Conservation (phyloP, 2,113 vertebrate genomes). For the Cyprinus carpio region DNA sequence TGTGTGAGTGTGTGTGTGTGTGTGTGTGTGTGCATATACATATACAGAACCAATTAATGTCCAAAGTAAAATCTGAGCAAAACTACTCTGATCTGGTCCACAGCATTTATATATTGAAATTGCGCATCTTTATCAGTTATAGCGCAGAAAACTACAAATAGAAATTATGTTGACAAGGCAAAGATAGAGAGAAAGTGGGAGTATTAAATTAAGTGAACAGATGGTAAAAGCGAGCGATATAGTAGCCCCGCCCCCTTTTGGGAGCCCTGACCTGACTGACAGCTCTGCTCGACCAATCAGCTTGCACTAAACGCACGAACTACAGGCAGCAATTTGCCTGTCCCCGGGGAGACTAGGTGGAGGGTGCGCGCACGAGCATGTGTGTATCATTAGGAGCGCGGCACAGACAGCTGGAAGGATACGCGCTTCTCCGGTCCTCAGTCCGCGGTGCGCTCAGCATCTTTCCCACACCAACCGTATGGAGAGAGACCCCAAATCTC, state of each 20-base stretch:
- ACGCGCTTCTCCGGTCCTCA: constrained; percentile 38
- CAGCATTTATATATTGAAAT: background rate
- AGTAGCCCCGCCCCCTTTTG: background rate
- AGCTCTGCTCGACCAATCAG: constrained; percentile 60
- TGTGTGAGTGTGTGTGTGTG: too few species aligned
- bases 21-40: too few species aligned
- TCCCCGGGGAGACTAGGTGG: constrained; percentile 61
- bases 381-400: too few species aligned
- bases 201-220: background rate
- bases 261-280: constrained; percentile 60
- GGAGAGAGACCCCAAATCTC: background rate
- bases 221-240: background rate
- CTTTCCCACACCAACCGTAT: background rate
- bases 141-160: background rate
- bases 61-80: too few species aligned
- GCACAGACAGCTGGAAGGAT: constrained; percentile 58
- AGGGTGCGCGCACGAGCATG: background rate
- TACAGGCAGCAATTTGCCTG: constrained; percentile 61
- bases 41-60: too few species aligned
- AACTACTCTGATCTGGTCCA: background rate
- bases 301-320: constrained; percentile 35
- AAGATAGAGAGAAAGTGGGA: background rate
- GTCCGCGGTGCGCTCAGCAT: constrained; percentile 22
- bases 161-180: background rate
- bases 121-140: background rate